These are phyloP conservation scores for Ostrea denselamellosa DNA, from an alignment of 1,140 invertebrate genomes.

Conservation along the genomic window DNA sequence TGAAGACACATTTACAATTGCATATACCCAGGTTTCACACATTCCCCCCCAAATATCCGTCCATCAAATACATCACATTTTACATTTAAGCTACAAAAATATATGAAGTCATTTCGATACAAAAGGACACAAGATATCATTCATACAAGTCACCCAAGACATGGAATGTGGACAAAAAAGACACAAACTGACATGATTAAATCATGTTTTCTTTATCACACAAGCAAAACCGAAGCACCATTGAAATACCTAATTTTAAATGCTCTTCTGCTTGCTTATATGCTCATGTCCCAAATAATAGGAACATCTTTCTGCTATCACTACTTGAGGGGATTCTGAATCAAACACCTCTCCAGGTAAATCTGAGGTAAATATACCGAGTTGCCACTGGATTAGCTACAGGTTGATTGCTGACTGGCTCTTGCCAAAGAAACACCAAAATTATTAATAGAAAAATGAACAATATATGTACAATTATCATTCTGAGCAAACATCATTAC, in stretches of 20 bases:
- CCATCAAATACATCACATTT: background rate
- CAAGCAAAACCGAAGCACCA: background rate
- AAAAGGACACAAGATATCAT: background rate
- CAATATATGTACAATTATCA: no score
- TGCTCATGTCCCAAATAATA: no score
- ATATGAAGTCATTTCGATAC: constrained; percentile 18
- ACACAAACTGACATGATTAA: background rate
- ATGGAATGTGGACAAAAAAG: background rate
- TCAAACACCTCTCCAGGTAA: background rate
- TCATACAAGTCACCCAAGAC: background rate
- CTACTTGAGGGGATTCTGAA: background rate
- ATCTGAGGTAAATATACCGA: no score
- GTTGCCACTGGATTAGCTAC: no score
- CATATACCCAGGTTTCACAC: background rate
- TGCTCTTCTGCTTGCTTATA: no score
- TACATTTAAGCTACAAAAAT: background rate
- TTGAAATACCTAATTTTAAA: background rate
- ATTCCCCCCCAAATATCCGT: background rate
- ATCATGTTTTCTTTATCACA: background rate
- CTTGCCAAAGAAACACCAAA: no score
- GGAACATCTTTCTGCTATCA: background rate
- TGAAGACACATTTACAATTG: background rate
- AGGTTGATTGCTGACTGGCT: no score
- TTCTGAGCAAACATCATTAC: no score
- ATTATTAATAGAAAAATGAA: no score